Percentiles rank a stretch among this genome's conserved stretches.
These are phyloP conservation scores for Meloidogyne floridensis DNA, from an alignment of 1,140 invertebrate genomes.

Conservation along the genomic window DNA sequence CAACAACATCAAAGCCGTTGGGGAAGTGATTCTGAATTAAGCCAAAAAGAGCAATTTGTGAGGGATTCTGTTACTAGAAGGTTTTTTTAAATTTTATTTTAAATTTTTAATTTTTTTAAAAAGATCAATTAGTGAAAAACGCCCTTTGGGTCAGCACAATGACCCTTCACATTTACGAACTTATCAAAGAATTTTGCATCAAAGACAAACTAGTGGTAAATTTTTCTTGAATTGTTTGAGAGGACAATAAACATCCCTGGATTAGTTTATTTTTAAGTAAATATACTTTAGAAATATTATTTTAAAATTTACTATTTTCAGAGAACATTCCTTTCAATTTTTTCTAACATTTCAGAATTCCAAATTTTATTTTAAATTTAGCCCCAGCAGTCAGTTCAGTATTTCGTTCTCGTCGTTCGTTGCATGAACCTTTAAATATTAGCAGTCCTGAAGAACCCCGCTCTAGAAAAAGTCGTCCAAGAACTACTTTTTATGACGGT, in stretches of 20 bases:
- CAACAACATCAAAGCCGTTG: conserved; percentile 7
- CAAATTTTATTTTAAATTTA: conserved; percentile 15
- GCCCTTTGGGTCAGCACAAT: conserved; percentile 27
- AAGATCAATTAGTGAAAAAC: conserved; percentile 47
- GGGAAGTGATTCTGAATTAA: conserved; percentile 25
- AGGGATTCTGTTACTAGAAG: conserved; percentile 32
- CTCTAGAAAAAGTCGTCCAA: conserved; percentile 16
- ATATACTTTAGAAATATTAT: too few relatives aligned
- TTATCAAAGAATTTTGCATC: conserved; percentile 44
- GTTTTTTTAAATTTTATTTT: conserved; percentile 8
- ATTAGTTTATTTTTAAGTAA: too few relatives aligned
- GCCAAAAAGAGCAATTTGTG: conserved; percentile 15
- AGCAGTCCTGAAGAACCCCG: not conserved
- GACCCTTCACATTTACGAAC: conserved; percentile 42
- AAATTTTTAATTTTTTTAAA: not conserved
- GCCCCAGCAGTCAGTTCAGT: conserved; percentile 21
- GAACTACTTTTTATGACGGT: conserved; percentile 25
- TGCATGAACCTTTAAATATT: conserved; percentile 17
- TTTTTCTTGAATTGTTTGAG: not conserved
- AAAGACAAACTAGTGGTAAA: conserved; percentile 50
- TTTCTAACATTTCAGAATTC: not conserved
- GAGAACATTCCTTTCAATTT: too few relatives aligned
- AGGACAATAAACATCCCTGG: too few relatives aligned
- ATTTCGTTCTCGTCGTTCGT: conserved; percentile 19
- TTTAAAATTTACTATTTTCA: too few relatives aligned